Evolutionary conservation across 2,113 vertebrate genomes (phyloP), one percentile per base, ranked within the genome.

Genomic region (Tautogolabrus adspersus): DNA sequence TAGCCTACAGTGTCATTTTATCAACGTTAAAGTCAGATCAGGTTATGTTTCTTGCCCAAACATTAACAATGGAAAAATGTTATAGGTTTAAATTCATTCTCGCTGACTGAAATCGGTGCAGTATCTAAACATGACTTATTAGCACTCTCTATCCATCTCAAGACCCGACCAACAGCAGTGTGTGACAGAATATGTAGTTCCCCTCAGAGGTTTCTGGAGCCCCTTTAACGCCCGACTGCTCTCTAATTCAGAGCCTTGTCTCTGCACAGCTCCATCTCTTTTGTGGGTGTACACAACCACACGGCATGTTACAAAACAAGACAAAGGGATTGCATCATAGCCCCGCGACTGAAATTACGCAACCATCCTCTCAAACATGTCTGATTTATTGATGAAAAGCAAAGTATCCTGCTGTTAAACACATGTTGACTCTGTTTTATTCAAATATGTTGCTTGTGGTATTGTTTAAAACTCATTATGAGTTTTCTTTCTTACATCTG

Each of bases 261-360:
- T 66, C 63, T 72, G 67, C 77, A 52, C 62, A 54, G 82, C 70
- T 87, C 64, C 75, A 47, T 84, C 77, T 87, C 81, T 81, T 66
- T 69, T 76, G 54, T 74, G 63, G 71, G 58, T 66, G 77, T 82
- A 88, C 82, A 88, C 84, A 77, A 74, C 54, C 79, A 22, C 56
- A 61, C 59, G 7, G 55, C 68, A 16, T 63, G 78, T 93, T 93
- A 87, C 92, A 91, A 75, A 83, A 80, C 37, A 82, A 80, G 79
- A 90, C 88, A 92, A 92, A 93, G 87, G 62, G 40, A 73, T 93
- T 93, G 89, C 92, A 90, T 93, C 91, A 93, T 30, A 38, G 67
- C 82, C 87, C 72, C n/a, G 21, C 84, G 66, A 2, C 66, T 75
- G 69, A 78, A 89, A 87, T 90, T 84, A 84, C 87, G 82, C 89